Percentiles rank a stretch among this genome's conserved stretches.
These are phyloP conservation scores for Sinelater perroti DNA, from an alignment of 2,888 invertebrate species.

Conservation along the genomic window DNA sequence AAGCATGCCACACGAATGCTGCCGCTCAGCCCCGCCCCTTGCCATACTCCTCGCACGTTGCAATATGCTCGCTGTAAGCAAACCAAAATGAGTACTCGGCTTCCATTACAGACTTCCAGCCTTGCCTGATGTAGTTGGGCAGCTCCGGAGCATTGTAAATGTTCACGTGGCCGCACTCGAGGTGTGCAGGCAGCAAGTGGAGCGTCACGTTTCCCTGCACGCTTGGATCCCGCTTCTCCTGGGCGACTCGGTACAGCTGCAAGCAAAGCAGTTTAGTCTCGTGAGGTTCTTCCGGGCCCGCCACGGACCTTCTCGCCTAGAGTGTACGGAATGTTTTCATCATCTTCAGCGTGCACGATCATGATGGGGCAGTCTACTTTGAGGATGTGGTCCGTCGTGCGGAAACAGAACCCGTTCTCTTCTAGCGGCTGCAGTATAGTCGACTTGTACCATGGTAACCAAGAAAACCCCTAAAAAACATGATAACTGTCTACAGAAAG, in stretches of 20 bases:
- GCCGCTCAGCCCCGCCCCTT: constrained; percentile 19
- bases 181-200: constrained; percentile 45
- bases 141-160: constrained; percentile 49
- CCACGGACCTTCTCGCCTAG: constrained; percentile 50
- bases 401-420: constrained; percentile 52
- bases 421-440: constrained; percentile 52
- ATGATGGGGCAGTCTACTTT: constrained; percentile 54
- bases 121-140: constrained; percentile 50
- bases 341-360: constrained; percentile 56
- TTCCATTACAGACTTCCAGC: neutral
- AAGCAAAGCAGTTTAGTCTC: no score
- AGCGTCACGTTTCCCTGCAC: constrained; percentile 48
- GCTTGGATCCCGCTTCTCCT: constrained; percentile 40
- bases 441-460: constrained; percentile 54
- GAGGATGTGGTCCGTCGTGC: constrained; percentile 48
- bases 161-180: constrained; percentile 49
- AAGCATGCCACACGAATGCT: constrained; percentile 6
- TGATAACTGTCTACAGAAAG: neutral
- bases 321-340: constrained; percentile 49
- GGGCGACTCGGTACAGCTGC: constrained; percentile 46
- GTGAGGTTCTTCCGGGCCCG: no score
- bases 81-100: neutral
- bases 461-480: constrained; percentile 48
- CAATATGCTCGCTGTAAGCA: constrained; percentile 23
- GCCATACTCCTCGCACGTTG: constrained; percentile 22